phyloP scores from a whole-genome alignment of 1,140 invertebrate genomes.

The Gonioctena quinquepunctata region DNA sequence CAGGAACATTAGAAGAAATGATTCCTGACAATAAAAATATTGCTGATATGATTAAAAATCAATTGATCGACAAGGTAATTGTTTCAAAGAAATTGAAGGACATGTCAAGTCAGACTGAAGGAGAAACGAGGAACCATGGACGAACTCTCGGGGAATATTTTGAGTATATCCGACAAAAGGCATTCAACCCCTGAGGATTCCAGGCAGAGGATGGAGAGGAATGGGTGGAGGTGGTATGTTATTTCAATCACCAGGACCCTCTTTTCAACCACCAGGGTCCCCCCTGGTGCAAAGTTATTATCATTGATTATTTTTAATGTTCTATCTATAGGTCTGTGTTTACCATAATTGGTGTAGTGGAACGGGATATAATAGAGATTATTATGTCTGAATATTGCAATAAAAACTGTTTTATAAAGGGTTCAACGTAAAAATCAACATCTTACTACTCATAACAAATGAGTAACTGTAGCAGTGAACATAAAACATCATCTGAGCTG shows the following conservation, averaged over 20 bases:
- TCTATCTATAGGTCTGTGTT: too few relatives aligned
- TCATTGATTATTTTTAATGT: too few relatives aligned
- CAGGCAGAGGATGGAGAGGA: background rate
- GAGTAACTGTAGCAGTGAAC: too few relatives aligned
- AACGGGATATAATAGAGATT: too few relatives aligned
- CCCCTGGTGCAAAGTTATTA: conserved; percentile 63
- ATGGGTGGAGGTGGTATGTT: conserved; percentile 67
- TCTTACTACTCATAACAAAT: too few relatives aligned
- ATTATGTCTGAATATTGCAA: too few relatives aligned
- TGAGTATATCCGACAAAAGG: conserved; percentile 74
- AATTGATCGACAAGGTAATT: conserved; percentile 59
- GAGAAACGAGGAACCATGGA: conserved; percentile 60
- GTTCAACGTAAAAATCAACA: too few relatives aligned
- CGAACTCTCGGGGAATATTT: conserved; percentile 70
- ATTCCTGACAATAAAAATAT: conserved; percentile 59
- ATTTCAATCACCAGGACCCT: conserved; percentile 65
- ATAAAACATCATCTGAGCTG: too few relatives aligned
- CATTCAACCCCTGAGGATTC: conserved; percentile 48
- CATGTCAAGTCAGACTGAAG: conserved; percentile 40
- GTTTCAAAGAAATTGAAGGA: conserved; percentile 42
- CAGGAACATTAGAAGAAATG: conserved; percentile 55
- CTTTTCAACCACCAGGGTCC: conserved; percentile 33
- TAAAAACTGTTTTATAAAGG: too few relatives aligned
- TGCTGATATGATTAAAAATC: conserved; percentile 58
- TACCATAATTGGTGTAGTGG: too few relatives aligned